Conservation (phyloP, 2,888 invertebrate genomes). For the Zaprionus bogoriensis region DNA sequence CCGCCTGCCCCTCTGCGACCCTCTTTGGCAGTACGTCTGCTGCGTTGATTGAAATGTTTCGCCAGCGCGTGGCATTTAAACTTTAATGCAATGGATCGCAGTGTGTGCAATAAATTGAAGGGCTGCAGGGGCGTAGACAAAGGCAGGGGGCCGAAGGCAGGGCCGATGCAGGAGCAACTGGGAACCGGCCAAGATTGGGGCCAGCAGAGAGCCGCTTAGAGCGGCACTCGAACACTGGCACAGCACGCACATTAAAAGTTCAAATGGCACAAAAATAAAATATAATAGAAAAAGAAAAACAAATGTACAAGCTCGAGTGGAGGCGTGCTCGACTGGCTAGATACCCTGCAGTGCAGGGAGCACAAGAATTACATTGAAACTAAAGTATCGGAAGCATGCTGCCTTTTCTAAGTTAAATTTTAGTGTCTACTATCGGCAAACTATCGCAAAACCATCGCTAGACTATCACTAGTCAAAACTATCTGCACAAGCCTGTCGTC, state of each 20-base stretch:
- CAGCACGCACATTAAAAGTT: constrained; percentile 75
- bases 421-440: not conserved
- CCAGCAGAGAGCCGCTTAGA: constrained; percentile 40
- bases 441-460: not conserved
- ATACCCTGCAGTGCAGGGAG: not conserved
- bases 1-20: not conserved
- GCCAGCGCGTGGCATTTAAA: constrained; percentile 61
- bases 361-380: too few species aligned
- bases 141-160: not conserved
- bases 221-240: constrained; percentile 43
- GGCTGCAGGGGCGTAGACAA: constrained; percentile 1
- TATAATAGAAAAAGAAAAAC: constrained; percentile 11
- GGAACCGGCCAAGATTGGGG: too few species aligned
- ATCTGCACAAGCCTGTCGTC: too few species aligned
- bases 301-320: not conserved
- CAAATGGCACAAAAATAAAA: constrained; percentile 64
- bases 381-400: not conserved
- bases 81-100: constrained; percentile 66
- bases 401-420: not conserved
- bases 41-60: constrained; percentile 71
- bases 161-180: too few species aligned
- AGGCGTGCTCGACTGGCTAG: not conserved
- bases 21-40: constrained; percentile 14
- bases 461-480: too few species aligned
- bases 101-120: constrained; percentile 50